Evolutionary conservation across 1,140 invertebrate species (phyloP), one percentile per base, ranked within the genome.

Genomic region (Micrasema minimum): DNA sequence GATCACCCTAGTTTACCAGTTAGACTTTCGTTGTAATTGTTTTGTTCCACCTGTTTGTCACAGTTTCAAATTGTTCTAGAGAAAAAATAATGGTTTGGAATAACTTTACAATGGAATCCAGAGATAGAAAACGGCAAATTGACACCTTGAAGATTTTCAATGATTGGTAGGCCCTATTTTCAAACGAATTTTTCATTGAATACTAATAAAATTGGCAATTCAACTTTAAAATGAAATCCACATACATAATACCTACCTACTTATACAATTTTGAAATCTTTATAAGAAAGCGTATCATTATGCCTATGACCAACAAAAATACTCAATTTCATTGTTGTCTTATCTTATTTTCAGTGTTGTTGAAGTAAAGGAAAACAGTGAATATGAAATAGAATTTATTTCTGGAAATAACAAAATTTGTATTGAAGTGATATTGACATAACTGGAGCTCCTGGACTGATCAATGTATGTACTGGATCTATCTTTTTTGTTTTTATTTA

Each of bases 71-170:
- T 45, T 45, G 12, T 43, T 45, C 18, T 14, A 14, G 43, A 45
- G 0, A 14, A 14, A 16, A 4, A 55, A 55, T 55, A 31, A 26
- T 35, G 26, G 22, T 55, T 31, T 55, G 22, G 26, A 55, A 11
- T 16, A 14, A 31, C 20, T 18, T n/a, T 10, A 51, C 12, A 10
- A 55, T 55, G 51, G 51, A 55, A 26, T 55, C 51, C 51, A 23
- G 51, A 35, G 51, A 55, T 55, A 82, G 51, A n/a, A 55, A 55
- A 55, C 84, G 88, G 51, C 90, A 91, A 83, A 91, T 91, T 69
- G 89, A 91, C 77, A 91, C 90, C 20, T 77, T 92, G 72, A 91
- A 91, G 83, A 87, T 92, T 74, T 92, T 92, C 71, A 88, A 88
- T 72, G 86, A 85, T 38, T 43, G 41, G 57, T 61, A 61, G 22